These are phyloP conservation scores for Cottus gobio DNA, from an alignment of 2,113 vertebrate genomes.

Conservation along the genomic window DNA sequence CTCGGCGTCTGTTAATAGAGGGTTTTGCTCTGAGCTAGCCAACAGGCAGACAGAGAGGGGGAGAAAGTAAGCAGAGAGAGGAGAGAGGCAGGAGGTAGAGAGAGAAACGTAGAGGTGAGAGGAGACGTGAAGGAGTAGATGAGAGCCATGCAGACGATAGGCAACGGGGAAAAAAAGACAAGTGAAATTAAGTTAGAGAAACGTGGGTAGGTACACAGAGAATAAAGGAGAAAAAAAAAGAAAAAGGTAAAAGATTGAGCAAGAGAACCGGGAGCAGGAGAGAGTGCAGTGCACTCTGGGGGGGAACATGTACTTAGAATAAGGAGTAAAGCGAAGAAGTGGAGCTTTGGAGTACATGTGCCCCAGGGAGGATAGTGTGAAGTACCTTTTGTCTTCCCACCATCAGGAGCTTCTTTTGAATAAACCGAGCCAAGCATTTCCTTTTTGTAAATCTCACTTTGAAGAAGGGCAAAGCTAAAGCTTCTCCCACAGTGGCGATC, in stretches of 20 bases:
- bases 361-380: slow-evolving; percentile 73
- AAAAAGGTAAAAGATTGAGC: slow-evolving; percentile 39
- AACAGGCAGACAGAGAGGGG: slow-evolving; percentile 15
- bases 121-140: slow-evolving; percentile 3
- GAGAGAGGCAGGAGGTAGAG: slow-evolving; percentile 12
- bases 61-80: slow-evolving; percentile 1
- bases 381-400: slow-evolving; percentile 78
- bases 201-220: slow-evolving; percentile 27
- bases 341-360: slow-evolving; percentile 72
- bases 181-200: slow-evolving; percentile 44
- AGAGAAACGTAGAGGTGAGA: slow-evolving; percentile 42
- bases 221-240: slow-evolving; percentile 22
- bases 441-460: slow-evolving; percentile 77
- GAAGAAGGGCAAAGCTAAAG: slow-evolving; percentile 76
- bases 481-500: slow-evolving; percentile 68
- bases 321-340: slow-evolving; percentile 66
- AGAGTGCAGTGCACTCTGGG: slow-evolving; percentile 53
- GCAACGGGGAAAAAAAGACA: slow-evolving; percentile 23
- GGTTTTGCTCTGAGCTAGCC: slow-evolving; percentile 57
- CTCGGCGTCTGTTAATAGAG: slow-evolving; percentile 65
- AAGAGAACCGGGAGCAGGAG: slow-evolving; percentile 42
- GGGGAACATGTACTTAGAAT: slow-evolving; percentile 62
- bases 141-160: slow-evolving; percentile 19
- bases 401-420: slow-evolving; percentile 75
- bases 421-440: slow-evolving; percentile 74